Evolutionary conservation across 2,113 vertebrate genomes (phyloP), one percentile per base, ranked within the genome.

Genomic region (Psilopsiagon aymara): DNA sequence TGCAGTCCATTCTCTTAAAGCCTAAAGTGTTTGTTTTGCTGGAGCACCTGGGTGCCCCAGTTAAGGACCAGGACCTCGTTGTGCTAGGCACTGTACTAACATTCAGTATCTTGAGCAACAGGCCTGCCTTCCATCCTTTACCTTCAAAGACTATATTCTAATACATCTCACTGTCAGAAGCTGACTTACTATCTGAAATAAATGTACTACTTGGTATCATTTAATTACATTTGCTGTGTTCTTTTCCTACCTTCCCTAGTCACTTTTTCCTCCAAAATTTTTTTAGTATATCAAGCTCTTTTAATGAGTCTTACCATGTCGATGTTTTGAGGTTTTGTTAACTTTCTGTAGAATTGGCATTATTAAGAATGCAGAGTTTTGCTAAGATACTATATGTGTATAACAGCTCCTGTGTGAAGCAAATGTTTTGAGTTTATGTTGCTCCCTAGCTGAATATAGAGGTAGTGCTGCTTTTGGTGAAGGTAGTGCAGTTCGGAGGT

Each of bases 191-290:
- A 62, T 92, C 90, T 79, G 39, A 94, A 97, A 96, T 96, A 97
- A 97, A 97, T 93, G 82, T 96, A 96, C 66, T 92, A 96, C 92
- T 93, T 93, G 91, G 27, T 96, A 93, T 93, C 86, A 94, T 90
- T 96, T 87, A 86, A 71, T 90, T 83, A 92, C 20, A 91, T 57
- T 69, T 80, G 64, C 62, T 87, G 88, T 94, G 69, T 92, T 95
- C 62, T 94, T 83, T 92, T 90, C 53, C 67, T 73, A 51, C 43
- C 74, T 87, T 91, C 41, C 27, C 20, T 47, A 71, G 62, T 79
- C 21, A 55, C 27, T 63, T 81, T 64, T 79, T 55, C 64, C 15
- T 87, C 37, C 33, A 68, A 76, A 84, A 57, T 46, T 18, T 69
- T 18, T 82, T 82, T 88, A 88, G 31, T 73, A 12, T 60, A n/a